phyloP scores from a whole-genome alignment of 1,140 invertebrate species.

The Stegodyphus mimosarum region DNA sequence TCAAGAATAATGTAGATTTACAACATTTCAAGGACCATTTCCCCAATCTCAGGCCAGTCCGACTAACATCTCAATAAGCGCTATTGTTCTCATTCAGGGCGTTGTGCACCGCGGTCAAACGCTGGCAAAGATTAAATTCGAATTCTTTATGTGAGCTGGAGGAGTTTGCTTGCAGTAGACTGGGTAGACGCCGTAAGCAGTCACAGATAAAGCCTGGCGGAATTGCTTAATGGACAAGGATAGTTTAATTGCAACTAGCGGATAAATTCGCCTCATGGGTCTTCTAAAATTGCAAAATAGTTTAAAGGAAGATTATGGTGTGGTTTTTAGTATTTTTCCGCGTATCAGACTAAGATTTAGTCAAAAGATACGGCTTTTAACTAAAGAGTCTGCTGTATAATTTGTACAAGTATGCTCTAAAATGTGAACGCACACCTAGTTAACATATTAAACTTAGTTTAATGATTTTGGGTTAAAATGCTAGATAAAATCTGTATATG shows the following conservation, averaged over 20 bases:
- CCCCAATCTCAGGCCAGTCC: not conserved
- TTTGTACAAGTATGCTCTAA: too few relatives aligned
- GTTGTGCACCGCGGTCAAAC: not conserved
- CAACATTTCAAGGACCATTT: constrained; percentile 21
- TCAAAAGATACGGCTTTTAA: too few relatives aligned
- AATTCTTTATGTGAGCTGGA: not conserved
- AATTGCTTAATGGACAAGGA: constrained; percentile 10
- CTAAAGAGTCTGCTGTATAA: too few relatives aligned
- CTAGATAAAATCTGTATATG: too few relatives aligned
- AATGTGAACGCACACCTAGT: too few relatives aligned
- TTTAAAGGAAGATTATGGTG: too few relatives aligned
- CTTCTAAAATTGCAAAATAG: too few relatives aligned
- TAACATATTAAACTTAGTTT: too few relatives aligned
- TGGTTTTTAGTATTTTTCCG: too few relatives aligned
- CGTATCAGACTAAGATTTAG: too few relatives aligned
- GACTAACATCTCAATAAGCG: not conserved
- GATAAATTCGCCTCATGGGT: too few relatives aligned
- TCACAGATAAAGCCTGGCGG: not conserved
- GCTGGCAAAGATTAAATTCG: not conserved
- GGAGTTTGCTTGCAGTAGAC: not conserved
- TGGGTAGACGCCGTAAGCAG: not conserved
- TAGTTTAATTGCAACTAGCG: constrained; percentile 2
- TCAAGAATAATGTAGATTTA: constrained; percentile 23
- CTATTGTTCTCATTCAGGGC: not conserved
- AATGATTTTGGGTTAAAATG: too few relatives aligned